Evolutionary conservation across 2,797 vertebrate genomes (phyloP).

Genomic region (Gallinago solitaria): DNA sequence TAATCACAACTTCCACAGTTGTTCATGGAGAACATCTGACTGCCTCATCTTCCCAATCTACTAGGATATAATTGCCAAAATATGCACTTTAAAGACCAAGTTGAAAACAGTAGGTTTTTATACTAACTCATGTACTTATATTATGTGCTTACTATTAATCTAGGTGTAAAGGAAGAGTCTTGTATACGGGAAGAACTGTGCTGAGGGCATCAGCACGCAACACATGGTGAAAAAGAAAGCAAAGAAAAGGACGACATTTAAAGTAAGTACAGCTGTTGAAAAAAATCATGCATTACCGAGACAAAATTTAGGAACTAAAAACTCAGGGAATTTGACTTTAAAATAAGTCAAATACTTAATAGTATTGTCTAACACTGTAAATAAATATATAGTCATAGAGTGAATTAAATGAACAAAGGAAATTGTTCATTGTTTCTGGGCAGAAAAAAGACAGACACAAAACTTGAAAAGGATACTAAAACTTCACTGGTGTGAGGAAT

Average conservation of each 20-base stretch:
- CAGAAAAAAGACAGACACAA: neutral
- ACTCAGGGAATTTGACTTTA: neutral
- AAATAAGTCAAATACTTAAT: neutral
- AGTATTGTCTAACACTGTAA: neutral
- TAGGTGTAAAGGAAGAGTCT: neutral
- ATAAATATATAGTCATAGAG: neutral
- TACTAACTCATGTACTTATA: neutral
- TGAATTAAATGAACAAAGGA: neutral
- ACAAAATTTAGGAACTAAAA: neutral
- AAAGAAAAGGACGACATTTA: neutral
- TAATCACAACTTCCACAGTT: neutral
- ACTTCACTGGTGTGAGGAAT: neutral
- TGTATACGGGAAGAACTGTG: neutral
- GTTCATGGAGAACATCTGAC: neutral
- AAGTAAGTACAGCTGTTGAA: neutral
- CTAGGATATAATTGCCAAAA: neutral
- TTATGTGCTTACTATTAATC: neutral
- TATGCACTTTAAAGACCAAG: neutral
- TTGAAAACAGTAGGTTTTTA: neutral
- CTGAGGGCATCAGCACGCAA: neutral
- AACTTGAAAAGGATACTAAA: neutral
- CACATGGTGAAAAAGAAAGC: neutral
- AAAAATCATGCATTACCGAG: neutral
- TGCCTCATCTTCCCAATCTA: neutral
- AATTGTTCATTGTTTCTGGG: neutral